phyloP scores from a whole-genome alignment of 2,888 invertebrate genomes.

The Tricholauxania praeusta region DNA sequence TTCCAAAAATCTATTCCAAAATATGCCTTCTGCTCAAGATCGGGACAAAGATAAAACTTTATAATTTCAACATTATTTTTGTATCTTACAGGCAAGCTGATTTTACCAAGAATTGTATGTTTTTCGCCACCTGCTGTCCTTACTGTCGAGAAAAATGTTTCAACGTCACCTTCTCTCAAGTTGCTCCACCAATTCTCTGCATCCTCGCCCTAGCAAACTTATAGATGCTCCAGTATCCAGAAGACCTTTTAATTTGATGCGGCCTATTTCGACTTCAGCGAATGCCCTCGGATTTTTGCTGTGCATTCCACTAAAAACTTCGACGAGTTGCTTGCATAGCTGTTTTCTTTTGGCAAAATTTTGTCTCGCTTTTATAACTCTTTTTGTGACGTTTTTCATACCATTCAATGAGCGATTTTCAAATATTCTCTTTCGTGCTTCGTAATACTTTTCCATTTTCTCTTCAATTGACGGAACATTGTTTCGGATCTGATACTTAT shows the following conservation, averaged over 20 bases:
- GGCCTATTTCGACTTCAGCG: constrained; percentile 10
- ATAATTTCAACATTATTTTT: neutral
- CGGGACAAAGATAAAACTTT: constrained; percentile 10
- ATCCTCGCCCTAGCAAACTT: constrained; percentile 24
- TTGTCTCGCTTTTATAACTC: neutral
- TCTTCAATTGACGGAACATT: too few species aligned
- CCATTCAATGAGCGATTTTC: neutral
- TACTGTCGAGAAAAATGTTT: constrained; percentile 11
- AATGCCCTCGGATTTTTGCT: neutral
- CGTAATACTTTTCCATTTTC: too few species aligned
- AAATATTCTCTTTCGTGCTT: too few species aligned
- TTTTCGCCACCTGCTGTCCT: constrained; percentile 16
- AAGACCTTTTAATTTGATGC: constrained; percentile 10
- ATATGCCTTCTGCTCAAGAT: constrained; percentile 19
- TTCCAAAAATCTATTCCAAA: constrained; percentile 32
- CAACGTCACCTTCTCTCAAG: neutral
- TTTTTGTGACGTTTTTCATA: neutral
- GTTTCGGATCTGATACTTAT: too few species aligned
- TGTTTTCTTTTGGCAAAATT: neutral
- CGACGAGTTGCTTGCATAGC: neutral
- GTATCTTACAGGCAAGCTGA: neutral
- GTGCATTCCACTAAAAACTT: neutral
- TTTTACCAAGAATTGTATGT: constrained; percentile 17
- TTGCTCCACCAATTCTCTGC: constrained; percentile 20
- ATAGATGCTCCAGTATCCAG: constrained; percentile 32